Conservation (phyloP, 2,797 vertebrate species). For the Gymnopithys bicolor region DNA sequence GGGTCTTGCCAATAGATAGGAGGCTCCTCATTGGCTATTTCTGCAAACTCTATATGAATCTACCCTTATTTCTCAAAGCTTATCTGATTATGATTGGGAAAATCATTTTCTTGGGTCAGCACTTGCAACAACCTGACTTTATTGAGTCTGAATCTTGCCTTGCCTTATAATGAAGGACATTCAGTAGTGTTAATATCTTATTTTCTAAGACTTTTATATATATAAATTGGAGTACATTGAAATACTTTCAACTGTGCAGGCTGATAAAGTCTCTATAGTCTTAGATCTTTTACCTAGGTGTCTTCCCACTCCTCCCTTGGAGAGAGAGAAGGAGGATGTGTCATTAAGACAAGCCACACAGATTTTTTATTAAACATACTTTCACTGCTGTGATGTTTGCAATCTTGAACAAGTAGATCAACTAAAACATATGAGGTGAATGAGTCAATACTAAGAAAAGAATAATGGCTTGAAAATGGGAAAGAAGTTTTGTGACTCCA, state of each 20-base stretch:
- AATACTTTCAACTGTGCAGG: constrained; percentile 35
- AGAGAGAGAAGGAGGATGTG: constrained; percentile 12
- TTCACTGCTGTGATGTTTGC: constrained; percentile 50
- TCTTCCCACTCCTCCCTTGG: constrained; percentile 2
- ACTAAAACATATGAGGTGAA: constrained; percentile 38
- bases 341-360: constrained; percentile 31
- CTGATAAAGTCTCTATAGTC: not conserved
- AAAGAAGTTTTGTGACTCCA: not conserved
- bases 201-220: constrained; percentile 4
- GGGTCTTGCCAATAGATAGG: constrained; percentile 1
- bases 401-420: constrained; percentile 51
- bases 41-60: not conserved
- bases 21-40: constrained; percentile 27
- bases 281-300: constrained; percentile 2
- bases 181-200: not conserved
- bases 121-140: not conserved
- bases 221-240: not conserved
- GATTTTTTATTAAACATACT: constrained; percentile 54
- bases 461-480: not conserved
- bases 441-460: not conserved
- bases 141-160: not conserved
- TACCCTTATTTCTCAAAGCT: constrained; percentile 11
- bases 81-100: constrained; percentile 40
- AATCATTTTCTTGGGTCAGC: not conserved
- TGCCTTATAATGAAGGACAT: not conserved